Base-by-base conservation (phyloP, 2,797 vertebrate species). In the Eulemur coronatus region DNA sequence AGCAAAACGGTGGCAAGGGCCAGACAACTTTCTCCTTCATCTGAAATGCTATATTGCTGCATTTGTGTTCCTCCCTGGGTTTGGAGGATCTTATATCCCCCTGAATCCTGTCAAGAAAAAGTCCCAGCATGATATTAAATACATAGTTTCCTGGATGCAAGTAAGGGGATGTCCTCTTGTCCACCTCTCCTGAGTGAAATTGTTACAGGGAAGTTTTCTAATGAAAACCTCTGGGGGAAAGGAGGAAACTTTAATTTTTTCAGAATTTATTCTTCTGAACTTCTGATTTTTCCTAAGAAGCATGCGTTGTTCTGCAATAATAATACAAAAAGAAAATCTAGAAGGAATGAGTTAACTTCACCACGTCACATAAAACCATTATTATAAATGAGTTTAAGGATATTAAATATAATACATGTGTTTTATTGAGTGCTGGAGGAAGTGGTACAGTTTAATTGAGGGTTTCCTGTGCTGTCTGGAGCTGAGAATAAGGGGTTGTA, bases 401-500 rank as follows among this genome's bases (percentile, higher is more conserved):
- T 97, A 95, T 95, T 97, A 94, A 96, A 89, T 93, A 92, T 94
- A 97, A 96, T 82, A 91, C 48, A 35, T 95, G 97, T 87, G 80
- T 92, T 97, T 97, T 96, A 97, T 87, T 91, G 94, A 88, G 70
- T 93, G 97, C 93, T 73, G 94, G 93, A 76, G 97, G 97, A 96
- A 97, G 93, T 87, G 70, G 96, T 95, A 94, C 95, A 94, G 65
- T 96, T 95, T 97, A 97, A 98, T 97, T 96, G 97, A 95, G 95
- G 96, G 96, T 97, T 98, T 97, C 97, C 97, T 97, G 97, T 97
- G 91, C 76, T 90, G 97, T 97, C 97, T 97, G 97, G 91, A 84
- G 90, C 80, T 78, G 80, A 97, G 97, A 97, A 97, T 96, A 97
- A 98, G 93, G 84, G 93, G 72, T 48, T 88, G 91, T 81, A 97